These are phyloP conservation scores for Diabrotica balteata DNA, from an alignment of 2,888 invertebrate genomes.

Conservation along the genomic window DNA sequence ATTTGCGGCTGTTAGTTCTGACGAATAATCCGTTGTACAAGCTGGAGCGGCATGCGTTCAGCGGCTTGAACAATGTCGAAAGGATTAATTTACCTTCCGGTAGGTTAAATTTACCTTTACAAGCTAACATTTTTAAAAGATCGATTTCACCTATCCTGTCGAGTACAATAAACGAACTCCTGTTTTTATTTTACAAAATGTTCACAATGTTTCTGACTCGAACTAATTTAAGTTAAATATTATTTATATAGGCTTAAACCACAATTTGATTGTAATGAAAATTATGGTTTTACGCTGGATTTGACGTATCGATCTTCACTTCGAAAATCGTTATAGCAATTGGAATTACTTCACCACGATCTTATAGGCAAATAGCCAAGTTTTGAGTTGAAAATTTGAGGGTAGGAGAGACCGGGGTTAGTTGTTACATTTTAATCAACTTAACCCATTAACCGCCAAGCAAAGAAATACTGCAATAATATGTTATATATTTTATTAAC, in stretches of 20 bases:
- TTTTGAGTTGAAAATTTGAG: too few species aligned
- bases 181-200: neutral
- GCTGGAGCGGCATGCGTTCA: slow-evolving; percentile 83
- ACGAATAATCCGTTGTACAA: slow-evolving; percentile 84
- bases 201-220: neutral
- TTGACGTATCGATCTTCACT: too few species aligned
- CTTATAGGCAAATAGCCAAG: too few species aligned
- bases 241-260: neutral
- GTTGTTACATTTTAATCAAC: too few species aligned
- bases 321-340: too few species aligned
- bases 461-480: too few species aligned
- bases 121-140: neutral
- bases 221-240: neutral
- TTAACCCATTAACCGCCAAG: too few species aligned
- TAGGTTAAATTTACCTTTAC: slow-evolving; percentile 13
- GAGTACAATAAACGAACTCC: neutral
- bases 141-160: neutral
- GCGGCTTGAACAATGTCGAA: slow-evolving; percentile 82
- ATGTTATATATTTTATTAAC: too few species aligned
- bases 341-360: too few species aligned
- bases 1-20: slow-evolving; percentile 80
- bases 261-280: too few species aligned
- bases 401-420: too few species aligned
- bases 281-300: too few species aligned
- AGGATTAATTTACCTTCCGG: slow-evolving; percentile 80